These are phyloP conservation scores for Streptopelia turtur DNA, from an alignment of 2,797 vertebrate genomes.

Conservation along the genomic window DNA sequence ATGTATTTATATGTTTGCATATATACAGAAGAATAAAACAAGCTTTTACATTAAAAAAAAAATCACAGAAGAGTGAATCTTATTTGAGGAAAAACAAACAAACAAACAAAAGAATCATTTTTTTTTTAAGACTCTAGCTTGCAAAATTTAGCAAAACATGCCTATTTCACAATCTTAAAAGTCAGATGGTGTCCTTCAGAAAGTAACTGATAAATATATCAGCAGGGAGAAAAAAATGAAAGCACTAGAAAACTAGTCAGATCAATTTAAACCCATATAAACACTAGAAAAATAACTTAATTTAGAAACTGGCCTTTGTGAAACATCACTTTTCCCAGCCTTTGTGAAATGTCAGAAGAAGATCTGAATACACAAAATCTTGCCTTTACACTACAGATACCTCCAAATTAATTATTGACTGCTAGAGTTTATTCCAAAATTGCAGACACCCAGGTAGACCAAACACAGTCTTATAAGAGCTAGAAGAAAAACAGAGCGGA, in stretches of 20 bases:
- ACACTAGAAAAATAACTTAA: background rate
- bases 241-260: background rate
- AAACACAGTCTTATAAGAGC: rapidly evolving
- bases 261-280: background rate
- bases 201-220: background rate
- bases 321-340: background rate
- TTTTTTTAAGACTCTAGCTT: background rate
- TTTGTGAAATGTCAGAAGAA: background rate
- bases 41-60: background rate
- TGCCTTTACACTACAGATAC: background rate
- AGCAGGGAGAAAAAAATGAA: background rate
- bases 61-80: background rate
- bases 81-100: background rate
- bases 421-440: background rate
- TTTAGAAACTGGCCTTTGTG: background rate
- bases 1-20: background rate
- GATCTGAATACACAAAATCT: background rate
- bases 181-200: background rate
- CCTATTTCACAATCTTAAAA: background rate
- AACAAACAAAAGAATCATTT: background rate
- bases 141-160: background rate
- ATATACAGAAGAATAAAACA: background rate
- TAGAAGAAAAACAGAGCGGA: background rate
- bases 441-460: background rate
- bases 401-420: background rate